These are phyloP conservation scores for Ellobium chinense DNA, from an alignment of 2,888 invertebrate genomes.

Conservation along the genomic window DNA sequence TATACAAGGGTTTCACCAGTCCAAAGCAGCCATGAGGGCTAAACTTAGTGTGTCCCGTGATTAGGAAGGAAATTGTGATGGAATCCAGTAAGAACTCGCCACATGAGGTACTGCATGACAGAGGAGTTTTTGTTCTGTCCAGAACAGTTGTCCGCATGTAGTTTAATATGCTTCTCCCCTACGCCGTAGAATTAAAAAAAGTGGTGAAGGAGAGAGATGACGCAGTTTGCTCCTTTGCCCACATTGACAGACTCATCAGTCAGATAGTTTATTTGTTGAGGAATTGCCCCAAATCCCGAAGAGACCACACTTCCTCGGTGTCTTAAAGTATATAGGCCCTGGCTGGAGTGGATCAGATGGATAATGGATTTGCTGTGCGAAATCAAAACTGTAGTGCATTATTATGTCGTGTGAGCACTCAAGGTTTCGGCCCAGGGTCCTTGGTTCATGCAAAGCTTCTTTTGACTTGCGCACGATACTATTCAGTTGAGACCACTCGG, in stretches of 20 bases:
- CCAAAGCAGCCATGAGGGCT: constrained; percentile 54
- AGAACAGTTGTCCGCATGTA: constrained; percentile 44
- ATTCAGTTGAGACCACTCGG: background rate
- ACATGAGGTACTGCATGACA: constrained; percentile 43
- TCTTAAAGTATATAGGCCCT: constrained; percentile 58
- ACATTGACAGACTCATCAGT: constrained; percentile 53
- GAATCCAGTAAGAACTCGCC: constrained; percentile 33
- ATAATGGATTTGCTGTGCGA: constrained; percentile 57
- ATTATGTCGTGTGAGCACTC: background rate
- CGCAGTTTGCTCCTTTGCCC: constrained; percentile 46
- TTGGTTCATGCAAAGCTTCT: background rate
- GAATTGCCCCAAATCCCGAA: constrained; percentile 56
- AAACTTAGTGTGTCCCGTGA: constrained; percentile 50
- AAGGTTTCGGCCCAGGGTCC: background rate
- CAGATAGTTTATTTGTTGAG: constrained; percentile 51
- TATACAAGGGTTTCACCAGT: constrained; percentile 42
- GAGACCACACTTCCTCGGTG: constrained; percentile 58
- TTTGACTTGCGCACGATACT: background rate
- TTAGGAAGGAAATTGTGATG: constrained; percentile 36
- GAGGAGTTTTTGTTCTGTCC: constrained; percentile 46
- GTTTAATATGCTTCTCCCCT: constrained; percentile 25
- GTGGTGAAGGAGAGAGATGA: constrained; percentile 41
- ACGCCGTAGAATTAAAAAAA: constrained; percentile 47
- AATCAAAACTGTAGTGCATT: constrained; percentile 56
- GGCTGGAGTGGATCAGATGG: constrained; percentile 58